A percentile compares a stretch with the other conserved stretches of the same genome.
Conservation (phyloP, 2,113 vertebrate species). For the Cricetomys ansorgei region DNA sequence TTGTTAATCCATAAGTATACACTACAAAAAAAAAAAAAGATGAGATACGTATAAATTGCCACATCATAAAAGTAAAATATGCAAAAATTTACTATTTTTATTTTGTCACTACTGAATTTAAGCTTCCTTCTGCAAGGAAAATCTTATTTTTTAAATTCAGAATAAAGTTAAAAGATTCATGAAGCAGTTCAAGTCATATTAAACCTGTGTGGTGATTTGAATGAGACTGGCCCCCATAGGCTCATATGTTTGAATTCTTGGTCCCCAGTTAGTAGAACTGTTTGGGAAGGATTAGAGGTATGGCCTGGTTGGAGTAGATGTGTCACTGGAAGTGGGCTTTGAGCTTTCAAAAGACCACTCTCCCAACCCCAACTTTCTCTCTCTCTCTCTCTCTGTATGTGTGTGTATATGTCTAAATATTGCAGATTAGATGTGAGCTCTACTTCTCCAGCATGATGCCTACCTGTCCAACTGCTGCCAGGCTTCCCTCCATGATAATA, state of each 20-base stretch:
- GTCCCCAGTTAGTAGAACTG: neutral
- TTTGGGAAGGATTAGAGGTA: neutral
- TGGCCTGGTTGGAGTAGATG: neutral
- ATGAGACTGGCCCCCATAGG: neutral
- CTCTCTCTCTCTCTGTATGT: neutral
- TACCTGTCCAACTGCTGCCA: neutral
- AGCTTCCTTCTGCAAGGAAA: conserved; percentile 23
- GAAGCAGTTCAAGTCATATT: neutral
- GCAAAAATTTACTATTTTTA: conserved; percentile 46
- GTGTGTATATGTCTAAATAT: too few species aligned
- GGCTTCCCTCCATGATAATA: neutral
- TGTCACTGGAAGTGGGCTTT: neutral
- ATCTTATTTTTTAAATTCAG: neutral
- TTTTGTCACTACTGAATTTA: conserved; percentile 49
- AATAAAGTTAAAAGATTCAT: neutral
- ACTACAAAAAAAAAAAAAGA: neutral
- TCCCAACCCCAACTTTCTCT: neutral
- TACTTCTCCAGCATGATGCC: neutral
- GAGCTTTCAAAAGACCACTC: neutral
- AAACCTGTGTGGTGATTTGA: neutral
- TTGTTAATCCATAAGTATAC: neutral
- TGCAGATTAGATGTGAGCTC: neutral
- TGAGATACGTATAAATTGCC: neutral
- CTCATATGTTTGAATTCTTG: neutral
- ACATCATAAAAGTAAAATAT: conserved; percentile 37